Percentiles rank a stretch among this genome's conserved stretches.
These are phyloP conservation scores for Acrobasis consociella DNA, from an alignment of 2,888 invertebrate species.

Conservation along the genomic window DNA sequence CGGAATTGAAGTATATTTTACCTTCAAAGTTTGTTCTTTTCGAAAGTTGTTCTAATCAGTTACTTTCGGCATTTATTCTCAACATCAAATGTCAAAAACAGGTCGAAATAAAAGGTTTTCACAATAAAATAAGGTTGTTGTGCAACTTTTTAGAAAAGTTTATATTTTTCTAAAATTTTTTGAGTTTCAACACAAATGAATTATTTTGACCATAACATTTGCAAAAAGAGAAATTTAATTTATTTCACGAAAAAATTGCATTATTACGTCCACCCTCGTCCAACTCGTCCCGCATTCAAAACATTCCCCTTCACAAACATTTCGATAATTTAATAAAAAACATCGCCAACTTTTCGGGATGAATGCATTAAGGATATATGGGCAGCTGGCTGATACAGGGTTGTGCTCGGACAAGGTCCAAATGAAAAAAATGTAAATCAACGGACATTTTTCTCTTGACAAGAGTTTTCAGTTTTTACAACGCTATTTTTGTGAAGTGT, in stretches of 20 bases:
- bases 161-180: no score
- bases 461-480: conserved; percentile 1
- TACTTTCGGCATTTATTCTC: no score
- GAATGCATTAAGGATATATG: conserved; percentile 18
- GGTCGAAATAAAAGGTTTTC: no score
- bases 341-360: conserved; percentile 16
- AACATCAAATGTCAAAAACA: no score
- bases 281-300: conserved; percentile 13
- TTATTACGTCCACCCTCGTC: not conserved
- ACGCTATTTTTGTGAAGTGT: not conserved
- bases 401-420: conserved; percentile 6
- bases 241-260: not conserved
- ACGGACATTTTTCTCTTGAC: not conserved
- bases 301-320: conserved; percentile 15
- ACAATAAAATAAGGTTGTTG: no score
- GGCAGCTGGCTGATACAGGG: conserved; percentile 18
- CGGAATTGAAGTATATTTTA: no score
- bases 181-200: no score
- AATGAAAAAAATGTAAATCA: conserved; percentile 20
- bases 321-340: conserved; percentile 19
- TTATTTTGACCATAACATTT: no score
- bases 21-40: no score
- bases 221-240: not conserved
- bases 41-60: no score
- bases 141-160: no score